Base-by-base conservation (phyloP, 2,888 invertebrate genomes). In the Dyspetes luteomarginatus region DNA sequence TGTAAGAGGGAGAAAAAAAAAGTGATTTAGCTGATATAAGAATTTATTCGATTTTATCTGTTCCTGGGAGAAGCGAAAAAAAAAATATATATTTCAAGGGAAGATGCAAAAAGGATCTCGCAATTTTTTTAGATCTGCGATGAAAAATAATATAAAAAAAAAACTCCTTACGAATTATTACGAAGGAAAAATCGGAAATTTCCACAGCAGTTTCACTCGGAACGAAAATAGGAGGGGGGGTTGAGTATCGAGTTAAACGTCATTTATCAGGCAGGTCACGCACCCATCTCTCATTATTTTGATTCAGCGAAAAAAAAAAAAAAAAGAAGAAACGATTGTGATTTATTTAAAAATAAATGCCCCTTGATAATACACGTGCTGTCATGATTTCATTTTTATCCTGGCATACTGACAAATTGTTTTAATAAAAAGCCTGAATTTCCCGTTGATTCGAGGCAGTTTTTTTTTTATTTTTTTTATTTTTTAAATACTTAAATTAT, bases 261-360 rank as follows among this genome's bases (percentile, higher is more conserved):
- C 58, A 75, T 79, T 76, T 76, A 80, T 80, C 80, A 71, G 71
- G 36, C 69, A 71, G 79, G 75, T 80, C 79, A 71, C 43, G 79
- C 69, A 80, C 69, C 62, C 77, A 50, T 36, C 58, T 65, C 74
- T 75, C 80, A 26, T 45, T 71, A 52, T 76, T 75, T 80, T 28
- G 75, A 67, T 76, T 80, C 71, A 17, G 60, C 41, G 19, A 75
- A 48, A 60, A 75, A 41, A 1, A 45, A 64, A 65, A 52, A 67
- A 50, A 52, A 62, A 64, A 41, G 17, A 4, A 28, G 56, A 64
- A 3, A n/a, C 36, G 19, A n/a, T 22, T 69, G 28, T 24, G 50
- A 41, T 26, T 62, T 62, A 56, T 48, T 56, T 52, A 30, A 64
- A 43, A 76, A 55, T 15, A 2, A 71, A 71, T 72, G 43, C 22